Evolutionary conservation across 2,113 vertebrate genomes (phyloP), one percentile per base, ranked within the genome.

Genomic region (Sterrhoptilus dennistouni): DNA sequence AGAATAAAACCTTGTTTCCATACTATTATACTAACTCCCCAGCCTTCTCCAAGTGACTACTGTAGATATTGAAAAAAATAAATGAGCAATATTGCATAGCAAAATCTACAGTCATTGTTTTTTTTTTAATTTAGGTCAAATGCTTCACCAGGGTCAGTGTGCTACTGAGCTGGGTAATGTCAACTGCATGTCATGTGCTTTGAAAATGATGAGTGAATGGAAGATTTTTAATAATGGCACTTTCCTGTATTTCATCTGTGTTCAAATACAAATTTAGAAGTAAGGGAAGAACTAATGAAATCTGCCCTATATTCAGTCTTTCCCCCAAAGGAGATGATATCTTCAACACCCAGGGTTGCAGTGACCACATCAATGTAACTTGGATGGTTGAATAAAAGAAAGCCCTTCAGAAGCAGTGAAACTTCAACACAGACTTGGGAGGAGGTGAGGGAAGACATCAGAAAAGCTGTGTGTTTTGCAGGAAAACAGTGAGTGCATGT

Each of bases 401-500:
- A 53, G 18, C 23, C 47, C 33, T 93, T 92, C 42, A 79, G 53
- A 65, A 85, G 65, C 47, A 74, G 8, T 19, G 42, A 65, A 89
- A 52, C 27, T 54, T 45, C 9, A 44, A 22, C 36, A 25, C 1
- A 29, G 53, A 3, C 11, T 35, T 21, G 14, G 12, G 16, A 10
- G 24, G 29, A 63, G 50, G 27, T 44, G 49, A 56, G 42, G 57
- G 36, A 52, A 50, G 45, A 13, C 23, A 9, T 22, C 59, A 78
- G 77, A 24, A 68, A 35, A 61, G 19, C 70, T 3, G 23, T 35
- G 27, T 35, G 2, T 60, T 78, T 69, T 8, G 20, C 44, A 68
- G 53, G 31, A 38, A 21, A 33, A 21, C 1, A 11, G 9, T 33
- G 17, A 9, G 2, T 3, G 36, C 7, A 1, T 5, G 38, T 35